Evolutionary conservation across 2,888 invertebrate species (phyloP).

Genomic region (Cephonodes hylas): DNA sequence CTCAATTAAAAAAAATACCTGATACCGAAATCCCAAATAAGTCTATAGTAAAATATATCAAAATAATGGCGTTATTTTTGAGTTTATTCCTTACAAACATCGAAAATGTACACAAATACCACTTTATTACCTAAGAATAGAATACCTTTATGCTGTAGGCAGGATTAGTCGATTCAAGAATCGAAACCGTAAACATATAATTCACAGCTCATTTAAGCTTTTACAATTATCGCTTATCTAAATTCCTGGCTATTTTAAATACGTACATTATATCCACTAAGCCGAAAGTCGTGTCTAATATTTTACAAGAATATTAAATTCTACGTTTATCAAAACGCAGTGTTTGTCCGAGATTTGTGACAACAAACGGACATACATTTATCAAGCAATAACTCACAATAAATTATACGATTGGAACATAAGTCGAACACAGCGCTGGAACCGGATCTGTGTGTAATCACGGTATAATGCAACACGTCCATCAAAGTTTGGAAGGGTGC

Average conservation of each 20-base stretch:
- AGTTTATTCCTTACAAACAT: no score
- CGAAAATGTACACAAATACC: no score
- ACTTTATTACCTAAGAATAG: no score
- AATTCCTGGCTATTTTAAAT: neutral
- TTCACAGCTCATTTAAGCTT: no score
- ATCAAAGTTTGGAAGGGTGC: constrained; percentile 76
- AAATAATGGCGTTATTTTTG: no score
- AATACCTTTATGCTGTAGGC: no score
- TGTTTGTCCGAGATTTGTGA: neutral
- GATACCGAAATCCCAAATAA: no score
- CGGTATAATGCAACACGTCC: constrained; percentile 65
- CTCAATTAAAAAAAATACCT: no score
- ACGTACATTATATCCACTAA: neutral
- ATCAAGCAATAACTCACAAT: neutral
- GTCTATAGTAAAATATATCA: no score
- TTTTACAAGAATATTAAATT: neutral
- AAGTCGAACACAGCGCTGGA: constrained; percentile 33
- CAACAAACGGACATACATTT: neutral
- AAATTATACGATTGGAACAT: neutral
- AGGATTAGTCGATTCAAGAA: no score
- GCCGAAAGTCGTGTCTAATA: neutral
- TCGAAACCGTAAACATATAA: no score
- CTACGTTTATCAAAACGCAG: neutral
- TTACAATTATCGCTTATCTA: no score
- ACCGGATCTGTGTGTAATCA: constrained; percentile 49